These are phyloP conservation scores for Tragelaphus eurycerus DNA, from an alignment of 2,797 vertebrate genomes.

Conservation along the genomic window DNA sequence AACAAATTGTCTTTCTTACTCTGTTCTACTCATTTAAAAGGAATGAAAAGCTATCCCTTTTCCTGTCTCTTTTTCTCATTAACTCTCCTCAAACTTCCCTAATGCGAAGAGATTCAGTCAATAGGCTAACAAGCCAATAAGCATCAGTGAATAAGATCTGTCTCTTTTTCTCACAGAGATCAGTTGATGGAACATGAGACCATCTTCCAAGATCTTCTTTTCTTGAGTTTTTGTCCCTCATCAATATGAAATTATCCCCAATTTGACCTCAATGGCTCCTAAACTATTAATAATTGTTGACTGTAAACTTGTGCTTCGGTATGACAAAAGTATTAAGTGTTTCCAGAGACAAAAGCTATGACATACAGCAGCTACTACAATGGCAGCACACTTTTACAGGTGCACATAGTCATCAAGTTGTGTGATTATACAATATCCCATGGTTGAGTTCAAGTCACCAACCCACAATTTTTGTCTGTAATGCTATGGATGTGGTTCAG, in stretches of 20 bases:
- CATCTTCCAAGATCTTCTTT: not conserved
- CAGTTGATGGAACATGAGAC: not conserved
- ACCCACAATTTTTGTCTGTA: not conserved
- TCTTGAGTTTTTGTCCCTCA: not conserved
- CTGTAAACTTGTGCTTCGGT: not conserved
- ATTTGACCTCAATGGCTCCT: not conserved
- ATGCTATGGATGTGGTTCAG: not conserved
- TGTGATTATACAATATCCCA: not conserved
- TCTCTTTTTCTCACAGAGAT: not conserved
- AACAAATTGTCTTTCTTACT: not conserved
- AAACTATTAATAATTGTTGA: not conserved
- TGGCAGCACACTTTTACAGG: not conserved
- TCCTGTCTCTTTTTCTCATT: constrained; percentile 12
- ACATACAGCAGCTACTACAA: not conserved
- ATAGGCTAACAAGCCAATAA: constrained; percentile 45
- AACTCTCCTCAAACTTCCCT: not conserved
- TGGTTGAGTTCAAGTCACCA: not conserved
- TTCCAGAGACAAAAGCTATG: not conserved
- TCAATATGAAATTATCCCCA: not conserved
- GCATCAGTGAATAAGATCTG: constrained; percentile 30
- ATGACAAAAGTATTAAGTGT: no score
- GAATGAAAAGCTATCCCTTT: constrained; percentile 16
- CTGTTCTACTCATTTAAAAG: constrained; percentile 55
- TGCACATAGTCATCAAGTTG: rapidly evolving
- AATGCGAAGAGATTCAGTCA: constrained; percentile 51